Evolutionary conservation across 2,797 vertebrate species (phyloP).

Genomic region (Neoniphon sammara): DNA sequence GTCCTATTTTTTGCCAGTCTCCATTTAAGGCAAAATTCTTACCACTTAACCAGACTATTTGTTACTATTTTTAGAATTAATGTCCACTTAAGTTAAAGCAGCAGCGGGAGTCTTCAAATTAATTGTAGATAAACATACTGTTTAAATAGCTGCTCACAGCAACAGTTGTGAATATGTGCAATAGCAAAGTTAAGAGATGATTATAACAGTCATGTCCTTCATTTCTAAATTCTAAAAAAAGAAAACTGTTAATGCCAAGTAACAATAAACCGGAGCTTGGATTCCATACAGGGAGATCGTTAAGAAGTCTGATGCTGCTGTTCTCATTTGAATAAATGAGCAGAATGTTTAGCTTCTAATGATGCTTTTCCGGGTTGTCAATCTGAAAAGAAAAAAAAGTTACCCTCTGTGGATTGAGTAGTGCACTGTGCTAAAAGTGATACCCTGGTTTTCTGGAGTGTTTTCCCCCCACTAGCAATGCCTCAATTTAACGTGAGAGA

Average conservation of each 20-base stretch:
- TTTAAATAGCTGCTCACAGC: not conserved
- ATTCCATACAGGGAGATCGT: slow-evolving; percentile 7
- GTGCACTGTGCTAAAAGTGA: slow-evolving; percentile 41
- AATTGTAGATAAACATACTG: not conserved
- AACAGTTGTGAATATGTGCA: not conserved
- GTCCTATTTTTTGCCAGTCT: slow-evolving; percentile 1
- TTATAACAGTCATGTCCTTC: no score
- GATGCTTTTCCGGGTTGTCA: slow-evolving; percentile 38
- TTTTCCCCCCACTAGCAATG: slow-evolving; percentile 49
- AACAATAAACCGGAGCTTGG: not conserved
- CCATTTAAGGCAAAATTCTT: slow-evolving; percentile 21
- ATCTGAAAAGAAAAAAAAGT: not conserved
- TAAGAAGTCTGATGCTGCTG: slow-evolving; percentile 4
- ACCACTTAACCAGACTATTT: slow-evolving; percentile 2
- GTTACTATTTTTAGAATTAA: not conserved
- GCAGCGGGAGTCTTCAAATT: not conserved
- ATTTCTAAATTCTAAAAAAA: not conserved
- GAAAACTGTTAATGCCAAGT: not conserved
- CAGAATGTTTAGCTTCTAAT: slow-evolving; percentile 40
- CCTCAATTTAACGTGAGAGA: slow-evolving; percentile 40
- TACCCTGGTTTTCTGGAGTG: slow-evolving; percentile 45
- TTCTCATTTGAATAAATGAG: slow-evolving; percentile 39
- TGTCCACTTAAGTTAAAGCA: slow-evolving; percentile 10
- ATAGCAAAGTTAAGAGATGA: not conserved
- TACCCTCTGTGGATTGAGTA: slow-evolving; percentile 52